Evolutionary conservation across 2,113 vertebrate genomes (phyloP).

Genomic region (Brachionichthys hirsutus): DNA sequence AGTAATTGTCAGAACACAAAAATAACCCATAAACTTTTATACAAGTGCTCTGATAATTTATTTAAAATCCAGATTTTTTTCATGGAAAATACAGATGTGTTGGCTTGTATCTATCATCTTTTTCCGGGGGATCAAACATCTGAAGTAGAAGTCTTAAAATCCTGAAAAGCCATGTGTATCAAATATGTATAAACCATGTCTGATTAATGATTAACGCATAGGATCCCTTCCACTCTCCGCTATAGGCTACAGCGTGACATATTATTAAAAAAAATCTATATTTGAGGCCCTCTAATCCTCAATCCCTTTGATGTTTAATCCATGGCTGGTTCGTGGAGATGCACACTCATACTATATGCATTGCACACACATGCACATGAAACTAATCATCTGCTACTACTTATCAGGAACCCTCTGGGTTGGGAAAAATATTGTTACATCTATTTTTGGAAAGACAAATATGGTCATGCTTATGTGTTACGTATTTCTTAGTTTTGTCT

Average conservation of each 20-base stretch:
- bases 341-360: conserved; percentile 3
- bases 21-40: too few relatives aligned
- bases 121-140: too few relatives aligned
- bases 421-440: background rate
- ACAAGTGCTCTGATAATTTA: too few relatives aligned
- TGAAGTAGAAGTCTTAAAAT: too few relatives aligned
- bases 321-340: conserved; percentile 17
- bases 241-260: background rate
- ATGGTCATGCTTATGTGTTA: too few relatives aligned
- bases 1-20: too few relatives aligned
- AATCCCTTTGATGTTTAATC: conserved; percentile 54
- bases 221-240: background rate
- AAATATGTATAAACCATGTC: background rate
- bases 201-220: conserved; percentile 17
- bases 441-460: too few relatives aligned
- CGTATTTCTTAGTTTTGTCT: too few relatives aligned
- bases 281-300: conserved; percentile 34
- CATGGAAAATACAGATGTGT: too few relatives aligned
- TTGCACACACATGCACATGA: conserved; percentile 12
- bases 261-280: background rate
- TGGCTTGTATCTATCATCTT: too few relatives aligned
- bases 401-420: conserved; percentile 13
- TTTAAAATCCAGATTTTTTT: too few relatives aligned
- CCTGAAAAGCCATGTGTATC: too few relatives aligned
- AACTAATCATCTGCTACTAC: conserved; percentile 12